These are phyloP conservation scores for Peromyscus californicus DNA, from an alignment of 2,113 vertebrate species.

Conservation along the genomic window DNA sequence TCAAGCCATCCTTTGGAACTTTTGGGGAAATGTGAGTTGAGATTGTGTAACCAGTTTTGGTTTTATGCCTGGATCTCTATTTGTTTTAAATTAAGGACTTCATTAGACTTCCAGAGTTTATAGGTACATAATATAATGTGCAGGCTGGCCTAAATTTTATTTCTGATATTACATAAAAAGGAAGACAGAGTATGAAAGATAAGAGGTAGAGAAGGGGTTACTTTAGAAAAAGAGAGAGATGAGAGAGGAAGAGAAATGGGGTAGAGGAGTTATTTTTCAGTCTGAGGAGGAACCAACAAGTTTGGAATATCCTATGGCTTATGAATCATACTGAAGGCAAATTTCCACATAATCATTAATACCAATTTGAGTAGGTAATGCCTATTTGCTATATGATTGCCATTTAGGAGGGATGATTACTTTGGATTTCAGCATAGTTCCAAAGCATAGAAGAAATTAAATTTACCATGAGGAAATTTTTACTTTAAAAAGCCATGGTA, in stretches of 20 bases:
- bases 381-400: neutral
- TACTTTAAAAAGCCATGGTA: conserved; percentile 24
- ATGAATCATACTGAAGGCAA: neutral
- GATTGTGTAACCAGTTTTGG: neutral
- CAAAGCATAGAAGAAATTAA: neutral
- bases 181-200: neutral
- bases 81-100: conserved; percentile 59
- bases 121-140: neutral
- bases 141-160: neutral
- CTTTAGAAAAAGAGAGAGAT: neutral
- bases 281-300: neutral
- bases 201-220: neutral
- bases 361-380: neutral
- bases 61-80: neutral
- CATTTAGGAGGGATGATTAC: neutral
- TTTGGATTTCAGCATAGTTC: neutral
- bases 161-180: neutral
- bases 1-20: neutral
- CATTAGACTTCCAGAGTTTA: conserved; percentile 55
- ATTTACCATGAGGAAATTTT: conserved; percentile 3
- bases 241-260: neutral
- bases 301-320: neutral
- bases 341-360: neutral
- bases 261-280: neutral
- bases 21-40: conserved; percentile 62